These are phyloP conservation scores for Lagopus leucura DNA, from an alignment of 2,113 vertebrate genomes.

Conservation along the genomic window DNA sequence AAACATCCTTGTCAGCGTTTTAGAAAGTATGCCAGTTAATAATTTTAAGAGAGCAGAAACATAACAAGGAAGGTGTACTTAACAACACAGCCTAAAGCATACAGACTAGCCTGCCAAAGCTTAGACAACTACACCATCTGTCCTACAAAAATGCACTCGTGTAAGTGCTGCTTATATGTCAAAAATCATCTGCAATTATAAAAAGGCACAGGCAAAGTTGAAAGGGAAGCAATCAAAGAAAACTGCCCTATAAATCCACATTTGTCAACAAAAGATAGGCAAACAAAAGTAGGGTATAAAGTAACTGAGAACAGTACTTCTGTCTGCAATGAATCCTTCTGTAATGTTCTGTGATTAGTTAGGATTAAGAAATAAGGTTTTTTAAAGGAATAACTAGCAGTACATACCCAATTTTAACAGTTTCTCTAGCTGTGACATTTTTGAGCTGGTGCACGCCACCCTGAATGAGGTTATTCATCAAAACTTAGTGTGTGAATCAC, in stretches of 20 bases:
- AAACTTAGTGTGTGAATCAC: fast-evolving
- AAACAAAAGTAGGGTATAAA: neutral
- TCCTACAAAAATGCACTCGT: neutral
- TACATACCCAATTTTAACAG: neutral
- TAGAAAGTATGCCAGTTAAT: neutral
- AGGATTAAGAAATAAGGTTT: neutral
- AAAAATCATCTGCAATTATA: neutral
- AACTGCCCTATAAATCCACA: neutral
- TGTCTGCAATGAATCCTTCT: neutral
- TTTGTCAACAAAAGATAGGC: neutral
- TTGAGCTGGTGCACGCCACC: fast-evolving
- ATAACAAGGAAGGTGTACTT: neutral
- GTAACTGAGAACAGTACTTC: neutral
- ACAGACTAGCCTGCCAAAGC: neutral
- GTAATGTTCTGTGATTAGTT: neutral
- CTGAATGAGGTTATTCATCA: neutral
- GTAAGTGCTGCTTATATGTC: neutral
- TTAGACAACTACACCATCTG: neutral
- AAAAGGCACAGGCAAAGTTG: neutral
- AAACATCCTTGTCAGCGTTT: neutral
- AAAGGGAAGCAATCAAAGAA: neutral
- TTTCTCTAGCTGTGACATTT: neutral
- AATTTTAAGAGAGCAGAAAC: neutral
- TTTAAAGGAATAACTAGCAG: neutral
- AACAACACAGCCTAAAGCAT: neutral